Base-by-base conservation (phyloP, 2,888 invertebrate species). In the Agrotis puta region DNA sequence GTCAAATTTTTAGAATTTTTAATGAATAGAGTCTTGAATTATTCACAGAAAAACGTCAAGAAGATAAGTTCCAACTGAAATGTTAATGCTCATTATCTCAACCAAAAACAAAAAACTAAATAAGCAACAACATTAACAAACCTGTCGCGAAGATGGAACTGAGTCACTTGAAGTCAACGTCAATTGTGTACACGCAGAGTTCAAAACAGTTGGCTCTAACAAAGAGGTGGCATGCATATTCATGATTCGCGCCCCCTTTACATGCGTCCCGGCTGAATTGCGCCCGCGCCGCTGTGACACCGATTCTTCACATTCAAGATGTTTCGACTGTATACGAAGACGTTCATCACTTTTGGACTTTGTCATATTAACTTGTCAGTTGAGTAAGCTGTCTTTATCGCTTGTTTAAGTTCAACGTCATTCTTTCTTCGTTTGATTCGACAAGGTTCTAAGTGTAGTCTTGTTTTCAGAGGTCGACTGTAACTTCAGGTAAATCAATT, bases 221-320 rank as follows among this genome's bases (percentile, higher is more conserved):
- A 94, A 95, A 95, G 93, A 92, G 90, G 79, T 71, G 73, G 65
- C 64, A 93, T 95, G 92, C 91, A 95, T 95, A 95, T 95, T 94
- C 93, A 95, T 95, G 82, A 76, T 82, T 58, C 75, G 85, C 88
- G 93, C 90, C 94, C 94, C 88, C 93, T 89, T 79, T 85, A 74
- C 84, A 62, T 73, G 62, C 65, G 83, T 81, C 84, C 80, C 81
- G 74, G 57, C 81, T 79, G 78, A 84, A 81, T 83, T 77, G 81
- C 83, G 87, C 72, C 72, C 77, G 77, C 50, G 50, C 54, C 56
- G 72, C 64, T 68, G 63, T 91, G 91, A 92, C 93, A 92, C 90
- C 88, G 91, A 92, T 92, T 87, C 85, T 79, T 80, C 50, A 80
- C 67, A 18, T 90, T 90, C 85, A 88, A 89, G 89, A 91, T 90